Evolutionary conservation across 2,888 invertebrate species (phyloP), one percentile per base, ranked within the genome.

Genomic region (Athalia cordata): DNA sequence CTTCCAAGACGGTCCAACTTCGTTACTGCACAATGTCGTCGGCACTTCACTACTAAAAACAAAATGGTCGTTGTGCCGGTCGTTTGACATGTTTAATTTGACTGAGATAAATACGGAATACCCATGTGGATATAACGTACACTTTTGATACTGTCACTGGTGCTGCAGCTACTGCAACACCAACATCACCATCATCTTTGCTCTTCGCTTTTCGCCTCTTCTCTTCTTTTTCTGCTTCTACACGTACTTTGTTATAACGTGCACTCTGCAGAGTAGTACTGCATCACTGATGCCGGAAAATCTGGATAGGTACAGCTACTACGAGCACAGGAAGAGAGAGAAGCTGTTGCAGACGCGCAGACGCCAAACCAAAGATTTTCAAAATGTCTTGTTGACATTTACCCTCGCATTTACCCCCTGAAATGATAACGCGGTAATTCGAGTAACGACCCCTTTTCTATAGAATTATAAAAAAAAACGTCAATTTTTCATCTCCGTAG

Each of bases 331-430:
- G 29, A 29, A 29, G 29, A 29, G 29, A 29, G 29, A 29, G 29
- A 29, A 29, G 29, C 29, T 13, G 47, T n/a, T 15, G 5, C 59
- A 72, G 57, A 77, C 77, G 85, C 89, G 89, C 89, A 87, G 86
- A 86, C 88, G 87, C 84, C 81, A 83, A 84, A 83, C 79, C 87
- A 86, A 86, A 88, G 88, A 87, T 88, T 88, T 87, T 86, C 86
- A 83, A 86, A 86, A 84, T 82, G 84, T 81, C 81, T 78, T 80
- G 62, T 78, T 43, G 77, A 68, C 74, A 77, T 78, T 78, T 74
- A 29, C 29, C 29, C 29, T 29, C 29, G 29, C 29, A 29, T 29
- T 29, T 62, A 80, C 79, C 62, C 78, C 68, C 67, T 5, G 47
- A 59, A 47, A 72, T 8, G 47, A 59, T 59, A n/a, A 0, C 59